A percentile compares a stretch with the other conserved stretches of the same genome.
Evolutionary conservation across 2,113 vertebrate genomes (phyloP).

Genomic region (Chascanopsetta lugubris): DNA sequence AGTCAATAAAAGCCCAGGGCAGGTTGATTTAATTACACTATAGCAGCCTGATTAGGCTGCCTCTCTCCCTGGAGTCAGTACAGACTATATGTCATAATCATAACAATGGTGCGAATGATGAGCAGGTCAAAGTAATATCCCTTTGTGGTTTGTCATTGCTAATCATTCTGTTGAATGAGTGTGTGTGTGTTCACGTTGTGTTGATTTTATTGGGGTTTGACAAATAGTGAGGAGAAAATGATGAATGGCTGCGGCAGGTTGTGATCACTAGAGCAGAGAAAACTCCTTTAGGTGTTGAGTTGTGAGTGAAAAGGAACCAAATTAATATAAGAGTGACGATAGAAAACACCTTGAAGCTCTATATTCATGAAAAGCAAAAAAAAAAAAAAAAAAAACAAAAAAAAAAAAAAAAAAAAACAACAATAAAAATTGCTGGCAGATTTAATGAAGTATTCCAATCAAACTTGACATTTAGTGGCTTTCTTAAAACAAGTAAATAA

Average conservation of each 20-base stretch:
- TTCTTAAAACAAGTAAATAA: constrained; percentile 57
- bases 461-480: constrained; percentile 78
- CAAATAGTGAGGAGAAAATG: constrained; percentile 46
- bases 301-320: constrained; percentile 3
- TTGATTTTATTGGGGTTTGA: constrained; percentile 64
- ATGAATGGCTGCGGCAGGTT: constrained; percentile 31
- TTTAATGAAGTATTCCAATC: constrained; percentile 74
- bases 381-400: constrained; percentile 37
- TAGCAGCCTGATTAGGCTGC: constrained; percentile 86
- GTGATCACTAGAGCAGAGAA: constrained; percentile 6
- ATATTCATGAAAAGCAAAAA: constrained; percentile 81
- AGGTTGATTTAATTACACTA: constrained; percentile 85
- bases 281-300: constrained; percentile 22
- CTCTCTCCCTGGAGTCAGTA: constrained; percentile 84
- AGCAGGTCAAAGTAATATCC: constrained; percentile 88
- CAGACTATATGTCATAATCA: constrained; percentile 90
- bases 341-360: constrained; percentile 82
- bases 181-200: constrained; percentile 29
- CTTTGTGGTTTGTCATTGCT: constrained; percentile 65
- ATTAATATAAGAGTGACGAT: constrained; percentile 70
- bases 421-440: constrained; percentile 44
- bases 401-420: constrained; percentile 71
- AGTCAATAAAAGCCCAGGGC: constrained; percentile 87
- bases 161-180: constrained; percentile 63
- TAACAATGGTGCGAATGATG: constrained; percentile 89